These are phyloP conservation scores for Gobiocypris rarus DNA, from an alignment of 2,113 vertebrate species.

Conservation along the genomic window DNA sequence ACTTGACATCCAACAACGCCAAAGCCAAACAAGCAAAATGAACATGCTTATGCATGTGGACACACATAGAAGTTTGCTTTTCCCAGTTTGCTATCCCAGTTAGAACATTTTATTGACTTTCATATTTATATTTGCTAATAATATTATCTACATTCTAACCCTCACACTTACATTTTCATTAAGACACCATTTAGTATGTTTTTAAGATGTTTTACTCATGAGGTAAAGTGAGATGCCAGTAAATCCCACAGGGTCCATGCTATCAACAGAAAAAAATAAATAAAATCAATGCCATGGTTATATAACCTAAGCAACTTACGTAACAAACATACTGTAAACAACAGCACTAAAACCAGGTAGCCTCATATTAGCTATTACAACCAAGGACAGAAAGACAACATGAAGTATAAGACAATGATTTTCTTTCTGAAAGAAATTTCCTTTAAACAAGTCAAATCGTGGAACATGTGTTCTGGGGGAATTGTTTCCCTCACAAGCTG, in stretches of 20 bases:
- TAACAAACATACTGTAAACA: conserved; percentile 19
- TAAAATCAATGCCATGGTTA: conserved; percentile 27
- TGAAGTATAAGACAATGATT: neutral
- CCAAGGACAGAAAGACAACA: neutral
- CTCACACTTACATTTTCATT: neutral
- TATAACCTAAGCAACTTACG: conserved; percentile 18
- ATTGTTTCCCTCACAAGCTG: conserved; percentile 2
- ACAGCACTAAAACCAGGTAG: neutral
- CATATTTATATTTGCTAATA: neutral
- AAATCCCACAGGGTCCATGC: conserved; percentile 6
- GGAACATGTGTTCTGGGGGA: neutral
- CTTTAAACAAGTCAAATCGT: neutral
- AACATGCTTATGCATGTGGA: neutral
- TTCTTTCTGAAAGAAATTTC: neutral
- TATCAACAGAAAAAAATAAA: conserved; percentile 1
- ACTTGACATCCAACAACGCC: conserved; percentile 14
- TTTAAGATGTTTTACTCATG: neutral
- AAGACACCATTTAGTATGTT: neutral
- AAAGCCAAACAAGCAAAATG: conserved; percentile 3
- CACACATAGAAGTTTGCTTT: neutral
- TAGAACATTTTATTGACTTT: neutral
- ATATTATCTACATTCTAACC: neutral
- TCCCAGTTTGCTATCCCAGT: neutral
- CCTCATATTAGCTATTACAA: neutral
- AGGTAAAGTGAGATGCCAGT: neutral